Evolutionary conservation across 64 coral and sea anemone species (phyloP).

Genomic region (Stichodactyla mertensii): DNA sequence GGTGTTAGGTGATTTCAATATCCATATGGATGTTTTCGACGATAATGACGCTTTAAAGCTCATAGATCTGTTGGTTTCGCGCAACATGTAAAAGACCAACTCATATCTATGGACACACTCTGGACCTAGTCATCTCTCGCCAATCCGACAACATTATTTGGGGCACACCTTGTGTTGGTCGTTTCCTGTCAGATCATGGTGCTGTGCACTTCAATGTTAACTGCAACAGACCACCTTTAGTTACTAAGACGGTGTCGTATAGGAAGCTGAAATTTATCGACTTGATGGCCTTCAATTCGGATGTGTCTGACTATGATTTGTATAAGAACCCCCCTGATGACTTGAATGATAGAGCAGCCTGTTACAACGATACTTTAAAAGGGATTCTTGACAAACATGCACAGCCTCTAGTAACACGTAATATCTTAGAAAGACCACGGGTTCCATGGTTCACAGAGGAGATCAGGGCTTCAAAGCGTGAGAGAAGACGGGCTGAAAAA

Average conservation of each 20-base stretch:
- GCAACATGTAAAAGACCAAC: no score
- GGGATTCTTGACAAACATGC: constrained; percentile 24
- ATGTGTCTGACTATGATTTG: constrained; percentile 20
- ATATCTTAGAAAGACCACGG: constrained; percentile 6
- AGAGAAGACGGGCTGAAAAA: constrained; percentile 13
- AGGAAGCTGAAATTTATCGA: constrained; percentile 37
- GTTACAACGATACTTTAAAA: constrained; percentile 22
- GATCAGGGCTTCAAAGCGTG: constrained; percentile 11
- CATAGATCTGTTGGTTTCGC: no score
- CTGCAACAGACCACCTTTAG: background rate
- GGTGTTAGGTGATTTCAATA: no score
- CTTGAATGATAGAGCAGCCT: constrained; percentile 6
- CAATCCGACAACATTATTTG: no score
- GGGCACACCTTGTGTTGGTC: no score
- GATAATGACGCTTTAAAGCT: no score
- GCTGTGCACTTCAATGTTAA: constrained; percentile 8
- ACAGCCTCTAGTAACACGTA: background rate
- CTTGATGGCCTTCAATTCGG: constrained; percentile 5
- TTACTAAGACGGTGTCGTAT: constrained; percentile 18
- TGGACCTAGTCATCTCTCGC: no score
- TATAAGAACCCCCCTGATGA: background rate
- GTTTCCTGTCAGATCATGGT: no score
- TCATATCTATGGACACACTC: no score
- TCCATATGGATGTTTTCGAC: no score
- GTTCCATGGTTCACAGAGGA: constrained; percentile 35